Evolutionary conservation across 2,797 vertebrate species (phyloP), one percentile per base, ranked within the genome.

Genomic region (Carduelis carduelis): DNA sequence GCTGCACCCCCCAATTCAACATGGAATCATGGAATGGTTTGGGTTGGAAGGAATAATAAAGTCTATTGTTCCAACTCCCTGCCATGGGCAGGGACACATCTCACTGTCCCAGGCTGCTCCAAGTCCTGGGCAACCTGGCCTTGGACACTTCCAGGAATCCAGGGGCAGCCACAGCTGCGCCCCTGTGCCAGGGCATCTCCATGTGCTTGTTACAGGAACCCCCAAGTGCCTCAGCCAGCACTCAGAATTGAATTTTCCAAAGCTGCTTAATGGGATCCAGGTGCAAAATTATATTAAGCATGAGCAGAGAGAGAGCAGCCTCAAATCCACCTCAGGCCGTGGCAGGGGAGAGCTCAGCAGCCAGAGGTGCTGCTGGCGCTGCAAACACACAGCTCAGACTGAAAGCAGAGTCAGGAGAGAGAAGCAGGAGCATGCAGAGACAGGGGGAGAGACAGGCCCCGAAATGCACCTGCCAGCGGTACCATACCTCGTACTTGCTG

Each of bases 401-500:
- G 1, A 34, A 35, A 94, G 89, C 91, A 39, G 71, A 85, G 52
- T 14, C 32, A 28, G 70, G 18, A 66, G 70, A 49, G 87, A 93
- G 86, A 53, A 9, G 69, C 43, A 39, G 1, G 1, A 32, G 19
- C 86, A 63, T 63, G 35, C 35, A 61, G 72, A 78, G 68, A 43
- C 2, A 24, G 21, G 23, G 66, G 64, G 26, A 81, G 75, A 96
- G 92, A 43, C 86, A 90, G 84, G 88, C 87, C 95, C 94, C 94
- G 8, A 87, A 60, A 83, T 60, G 63, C 77, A 74, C 94, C 96
- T 90, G 92, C 77, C 83, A 43, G 93, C 28, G 89, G 39, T 97
- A 97, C 98, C 99, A 98, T 99, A 99, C 99, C 99, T 99, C 99
- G 99, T 98, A 99, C 99, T 99, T 99, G 99, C 98, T 99, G 99